Percentiles rank a stretch among this genome's conserved stretches.
phyloP scores from a whole-genome alignment of 2,113 vertebrate genomes.

The Onychorhynchus coronatus region DNA sequence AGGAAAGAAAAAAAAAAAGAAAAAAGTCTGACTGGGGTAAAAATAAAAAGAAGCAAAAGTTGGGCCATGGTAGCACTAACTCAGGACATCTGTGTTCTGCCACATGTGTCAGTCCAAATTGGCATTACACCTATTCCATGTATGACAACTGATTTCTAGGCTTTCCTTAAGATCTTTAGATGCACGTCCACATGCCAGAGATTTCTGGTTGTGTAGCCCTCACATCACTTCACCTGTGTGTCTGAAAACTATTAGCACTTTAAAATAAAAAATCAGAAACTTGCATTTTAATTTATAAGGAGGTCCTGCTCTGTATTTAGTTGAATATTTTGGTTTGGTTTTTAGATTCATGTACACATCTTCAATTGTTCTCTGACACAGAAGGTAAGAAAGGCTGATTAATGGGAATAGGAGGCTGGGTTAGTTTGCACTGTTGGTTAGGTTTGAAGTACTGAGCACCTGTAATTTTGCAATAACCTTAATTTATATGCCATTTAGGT shows the following conservation, averaged over 20 bases:
- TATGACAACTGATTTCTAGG: not conserved
- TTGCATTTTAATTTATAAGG: not conserved
- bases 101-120: not conserved
- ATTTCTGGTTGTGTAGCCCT: not conserved
- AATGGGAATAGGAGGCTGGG: not conserved
- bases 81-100: fast-evolving
- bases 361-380: not conserved
- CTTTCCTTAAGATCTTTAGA: not conserved
- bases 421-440: not conserved
- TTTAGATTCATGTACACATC: not conserved
- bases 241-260: not conserved
- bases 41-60: not conserved
- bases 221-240: not conserved
- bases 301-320: not conserved
- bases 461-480: not conserved
- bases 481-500: not conserved
- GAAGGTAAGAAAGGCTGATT: not conserved
- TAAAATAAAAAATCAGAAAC: not conserved
- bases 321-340: not conserved
- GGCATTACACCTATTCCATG: not conserved
- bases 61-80: not conserved
- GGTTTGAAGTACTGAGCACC: not conserved
- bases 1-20: not conserved
- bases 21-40: not conserved
- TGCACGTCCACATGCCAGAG: not conserved